Evolutionary conservation across 2,797 vertebrate genomes (phyloP).

Genomic region (Xenops minutus): DNA sequence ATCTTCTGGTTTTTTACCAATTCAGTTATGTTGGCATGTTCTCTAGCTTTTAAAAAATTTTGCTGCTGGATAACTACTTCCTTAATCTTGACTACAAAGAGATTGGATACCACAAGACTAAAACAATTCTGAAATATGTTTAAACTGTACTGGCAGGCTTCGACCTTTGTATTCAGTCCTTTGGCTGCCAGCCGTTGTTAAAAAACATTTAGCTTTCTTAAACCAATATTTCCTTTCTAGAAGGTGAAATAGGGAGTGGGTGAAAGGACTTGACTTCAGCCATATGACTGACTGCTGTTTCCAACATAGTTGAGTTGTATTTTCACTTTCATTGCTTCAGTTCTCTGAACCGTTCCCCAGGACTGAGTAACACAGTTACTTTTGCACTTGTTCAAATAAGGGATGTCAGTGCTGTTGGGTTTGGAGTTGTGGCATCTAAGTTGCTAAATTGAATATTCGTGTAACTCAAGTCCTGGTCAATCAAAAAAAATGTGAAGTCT

Average conservation of each 20-base stretch:
- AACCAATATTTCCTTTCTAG: rapidly evolving
- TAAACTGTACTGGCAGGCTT: background rate
- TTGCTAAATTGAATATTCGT: background rate
- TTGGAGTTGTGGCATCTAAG: background rate
- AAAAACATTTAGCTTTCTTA: background rate
- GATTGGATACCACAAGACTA: background rate
- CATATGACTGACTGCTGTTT: background rate
- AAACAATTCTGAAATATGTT: background rate
- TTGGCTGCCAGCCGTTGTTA: background rate
- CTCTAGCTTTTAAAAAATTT: background rate
- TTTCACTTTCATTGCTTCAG: background rate
- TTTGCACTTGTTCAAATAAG: background rate
- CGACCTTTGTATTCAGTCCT: background rate
- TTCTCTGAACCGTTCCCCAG: background rate
- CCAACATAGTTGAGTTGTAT: background rate
- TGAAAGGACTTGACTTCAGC: background rate
- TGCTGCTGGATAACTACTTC: background rate
- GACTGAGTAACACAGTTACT: background rate
- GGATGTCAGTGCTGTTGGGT: background rate
- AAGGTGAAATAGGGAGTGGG: background rate
- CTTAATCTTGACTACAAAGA: background rate
- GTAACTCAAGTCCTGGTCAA: background rate
- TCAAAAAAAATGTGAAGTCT: background rate
- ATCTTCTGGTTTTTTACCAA: background rate
- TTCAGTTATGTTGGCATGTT: background rate